Evolutionary conservation across 2,797 vertebrate genomes (phyloP), one percentile per base, ranked within the genome.

Genomic region (Danio choprae): DNA sequence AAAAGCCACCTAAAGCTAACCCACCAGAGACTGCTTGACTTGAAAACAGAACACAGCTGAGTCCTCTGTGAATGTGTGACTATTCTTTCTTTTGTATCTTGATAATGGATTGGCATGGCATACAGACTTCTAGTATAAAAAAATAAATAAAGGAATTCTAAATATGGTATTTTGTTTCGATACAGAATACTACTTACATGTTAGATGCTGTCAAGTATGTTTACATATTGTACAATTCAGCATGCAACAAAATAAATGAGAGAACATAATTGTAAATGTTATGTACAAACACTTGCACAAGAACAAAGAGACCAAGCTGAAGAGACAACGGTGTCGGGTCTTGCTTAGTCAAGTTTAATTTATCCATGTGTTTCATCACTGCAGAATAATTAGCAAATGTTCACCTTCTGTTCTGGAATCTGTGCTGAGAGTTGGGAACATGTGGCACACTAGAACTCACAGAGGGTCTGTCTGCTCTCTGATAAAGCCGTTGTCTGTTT

Each of bases 401-500:
- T 48, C 5, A 58, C n/a, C 55, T 48, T 77, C 13, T 58, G 29
- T n/a, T 69, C 6, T 69, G 43, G 43, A 58, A 22, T 72, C 53
- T 56, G 18, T 58, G 12, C 53, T 41, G 51, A 40, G 12, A 40
- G 64, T 59, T 68, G 22, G 40, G 53, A 69, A 43, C 20, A 59
- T 56, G 29, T 62, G 9, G 44, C 64, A 74, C 68, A 74, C 40
- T 29, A 74, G 69, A 77, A 68, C 50, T 58, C 58, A 44, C 67
- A 73, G 68, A 40, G 44, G 48, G 67, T 62, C 74, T 82, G 82
- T 22, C 74, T 73, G 73, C 51, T 53, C 67, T 77, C 41, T 74
- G 80, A 84, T 83, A 85, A 85, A 81, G 76, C 77, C 18, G 70
- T 82, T 79, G 74, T 82, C 46, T 83, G 62, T 84, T 84, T 83